Evolutionary conservation across 2,888 invertebrate genomes (phyloP).

Genomic region (Chrysolina americana): DNA sequence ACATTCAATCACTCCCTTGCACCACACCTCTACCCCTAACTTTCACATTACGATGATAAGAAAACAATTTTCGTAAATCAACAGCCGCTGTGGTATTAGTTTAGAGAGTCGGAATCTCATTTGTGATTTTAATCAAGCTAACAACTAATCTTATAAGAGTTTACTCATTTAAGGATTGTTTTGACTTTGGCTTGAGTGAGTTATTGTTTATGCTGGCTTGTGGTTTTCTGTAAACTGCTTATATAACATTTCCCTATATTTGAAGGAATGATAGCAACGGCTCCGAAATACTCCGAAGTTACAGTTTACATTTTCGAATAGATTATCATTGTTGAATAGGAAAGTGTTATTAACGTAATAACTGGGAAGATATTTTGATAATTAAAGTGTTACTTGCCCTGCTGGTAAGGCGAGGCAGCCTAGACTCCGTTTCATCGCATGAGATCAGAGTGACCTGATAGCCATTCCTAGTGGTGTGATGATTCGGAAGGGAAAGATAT

Average conservation of each 20-base stretch:
- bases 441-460: too few species aligned
- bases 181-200: slow-evolving; percentile 51
- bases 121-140: slow-evolving; percentile 52
- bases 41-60: neutral
- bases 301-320: neutral
- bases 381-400: too few species aligned
- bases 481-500: too few species aligned
- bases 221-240: slow-evolving; percentile 32
- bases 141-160: slow-evolving; percentile 55
- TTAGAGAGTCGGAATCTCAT: slow-evolving; percentile 13
- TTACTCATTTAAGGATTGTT: slow-evolving; percentile 55
- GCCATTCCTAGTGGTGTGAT: too few species aligned
- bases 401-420: too few species aligned
- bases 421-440: too few species aligned
- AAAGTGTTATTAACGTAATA: too few species aligned
- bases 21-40: neutral
- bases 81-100: neutral
- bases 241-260: slow-evolving; percentile 18
- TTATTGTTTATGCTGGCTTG: slow-evolving; percentile 47
- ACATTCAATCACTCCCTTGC: neutral
- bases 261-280: neutral
- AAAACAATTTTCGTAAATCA: slow-evolving; percentile 10
- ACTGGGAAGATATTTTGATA: too few species aligned
- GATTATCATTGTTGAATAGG: too few species aligned
- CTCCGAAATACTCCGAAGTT: neutral